Conservation (phyloP, 2,797 vertebrate genomes). For the Ptychadena robeensis region DNA sequence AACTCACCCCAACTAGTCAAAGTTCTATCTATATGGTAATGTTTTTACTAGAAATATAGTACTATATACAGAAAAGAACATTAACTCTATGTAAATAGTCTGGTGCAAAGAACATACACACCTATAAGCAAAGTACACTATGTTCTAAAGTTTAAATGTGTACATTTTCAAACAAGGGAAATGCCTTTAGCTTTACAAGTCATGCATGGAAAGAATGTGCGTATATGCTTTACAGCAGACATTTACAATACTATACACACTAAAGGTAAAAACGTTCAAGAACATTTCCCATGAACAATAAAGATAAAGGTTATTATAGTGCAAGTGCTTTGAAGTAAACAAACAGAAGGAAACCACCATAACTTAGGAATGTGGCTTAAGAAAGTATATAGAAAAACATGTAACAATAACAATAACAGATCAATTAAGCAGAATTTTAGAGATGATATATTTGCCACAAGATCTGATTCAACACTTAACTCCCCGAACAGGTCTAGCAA, state of each 20-base stretch:
- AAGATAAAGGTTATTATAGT: background rate
- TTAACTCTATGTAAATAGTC: background rate
- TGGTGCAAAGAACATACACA: background rate
- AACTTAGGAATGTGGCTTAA: background rate
- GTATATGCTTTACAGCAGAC: background rate
- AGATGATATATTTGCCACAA: too few species aligned
- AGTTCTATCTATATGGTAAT: background rate
- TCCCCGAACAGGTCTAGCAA: too few species aligned
- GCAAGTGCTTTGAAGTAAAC: background rate
- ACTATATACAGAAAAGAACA: background rate
- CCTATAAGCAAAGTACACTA: constrained; percentile 6
- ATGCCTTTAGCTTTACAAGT: background rate
- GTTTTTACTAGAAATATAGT: background rate
- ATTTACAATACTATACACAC: background rate
- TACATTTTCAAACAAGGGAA: background rate
- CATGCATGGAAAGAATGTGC: constrained; percentile 9
- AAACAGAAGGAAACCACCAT: constrained; percentile 4
- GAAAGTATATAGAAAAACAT: background rate
- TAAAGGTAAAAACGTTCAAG: constrained; percentile 24
- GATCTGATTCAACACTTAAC: too few species aligned
- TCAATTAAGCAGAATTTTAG: background rate
- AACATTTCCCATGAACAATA: constrained; percentile 25
- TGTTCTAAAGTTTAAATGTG: background rate
- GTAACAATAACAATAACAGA: background rate
- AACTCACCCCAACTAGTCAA: too few species aligned